Evolutionary conservation across 2,888 invertebrate species (phyloP).

Genomic region (Carcina quercana): DNA sequence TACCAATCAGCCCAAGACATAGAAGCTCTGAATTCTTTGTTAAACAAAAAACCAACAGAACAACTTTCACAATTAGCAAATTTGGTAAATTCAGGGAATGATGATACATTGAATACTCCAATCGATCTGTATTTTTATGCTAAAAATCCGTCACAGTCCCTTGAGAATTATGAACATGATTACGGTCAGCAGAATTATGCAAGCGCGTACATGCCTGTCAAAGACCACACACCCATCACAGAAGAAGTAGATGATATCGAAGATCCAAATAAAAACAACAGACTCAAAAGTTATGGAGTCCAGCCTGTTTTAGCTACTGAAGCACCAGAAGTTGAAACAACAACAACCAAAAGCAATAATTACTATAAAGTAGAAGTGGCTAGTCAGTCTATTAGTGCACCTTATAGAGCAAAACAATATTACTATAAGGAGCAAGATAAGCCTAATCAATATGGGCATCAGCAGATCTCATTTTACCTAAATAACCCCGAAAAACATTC

Average conservation of each 20-base stretch:
- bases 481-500: constrained; percentile 9
- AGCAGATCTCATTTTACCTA: not conserved
- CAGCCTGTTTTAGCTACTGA: constrained; percentile 24
- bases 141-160: constrained; percentile 28
- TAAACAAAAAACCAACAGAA: constrained; percentile 61
- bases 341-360: constrained; percentile 37
- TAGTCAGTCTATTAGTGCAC: constrained; percentile 32
- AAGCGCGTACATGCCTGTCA: constrained; percentile 28
- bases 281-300: constrained; percentile 21
- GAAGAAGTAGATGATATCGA: constrained; percentile 60
- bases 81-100: constrained; percentile 36
- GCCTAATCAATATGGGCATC: constrained; percentile 23
- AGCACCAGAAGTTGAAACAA: constrained; percentile 25
- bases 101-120: constrained; percentile 32
- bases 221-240: constrained; percentile 58
- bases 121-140: constrained; percentile 52
- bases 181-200: constrained; percentile 37
- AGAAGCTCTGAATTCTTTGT: constrained; percentile 53
- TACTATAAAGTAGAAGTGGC: constrained; percentile 49
- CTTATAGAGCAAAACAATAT: constrained; percentile 22
- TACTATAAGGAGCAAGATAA: constrained; percentile 22
- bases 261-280: constrained; percentile 37
- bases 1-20: constrained; percentile 54
- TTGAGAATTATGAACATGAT: constrained; percentile 28
- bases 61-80: constrained; percentile 67